These are phyloP conservation scores for Zaprionus ghesquierei DNA, from an alignment of 1,140 invertebrate species.

Conservation along the genomic window DNA sequence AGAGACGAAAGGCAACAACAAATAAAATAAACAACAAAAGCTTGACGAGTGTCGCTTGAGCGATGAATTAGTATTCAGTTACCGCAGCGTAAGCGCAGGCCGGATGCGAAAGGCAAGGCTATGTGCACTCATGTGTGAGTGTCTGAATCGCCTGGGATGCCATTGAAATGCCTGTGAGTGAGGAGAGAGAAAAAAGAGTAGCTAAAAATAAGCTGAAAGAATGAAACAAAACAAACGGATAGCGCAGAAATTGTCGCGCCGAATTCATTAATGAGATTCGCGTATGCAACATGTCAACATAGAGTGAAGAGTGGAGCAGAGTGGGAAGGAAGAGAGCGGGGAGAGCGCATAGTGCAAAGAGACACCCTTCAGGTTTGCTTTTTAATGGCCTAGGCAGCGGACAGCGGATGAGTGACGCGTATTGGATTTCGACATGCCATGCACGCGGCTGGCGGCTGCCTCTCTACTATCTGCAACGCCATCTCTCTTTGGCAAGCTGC, in stretches of 20 bases:
- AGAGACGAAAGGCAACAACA: constrained; percentile 2
- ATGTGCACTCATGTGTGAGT: not conserved
- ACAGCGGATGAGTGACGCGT: constrained; percentile 57
- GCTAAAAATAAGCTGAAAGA: constrained; percentile 61
- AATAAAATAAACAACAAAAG: constrained; percentile 63
- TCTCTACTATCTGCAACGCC: constrained; percentile 68
- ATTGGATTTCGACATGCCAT: constrained; percentile 77
- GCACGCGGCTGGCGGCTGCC: constrained; percentile 67
- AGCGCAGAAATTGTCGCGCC: constrained; percentile 54
- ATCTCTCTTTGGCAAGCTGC: constrained; percentile 48
- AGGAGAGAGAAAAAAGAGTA: constrained; percentile 10
- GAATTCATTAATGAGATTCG: constrained; percentile 74
- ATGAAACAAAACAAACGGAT: constrained; percentile 40
- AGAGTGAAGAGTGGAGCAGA: constrained; percentile 4
- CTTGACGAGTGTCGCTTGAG: constrained; percentile 57
- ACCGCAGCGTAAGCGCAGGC: constrained; percentile 66
- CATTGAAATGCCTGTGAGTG: constrained; percentile 32
- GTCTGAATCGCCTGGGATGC: not conserved
- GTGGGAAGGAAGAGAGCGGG: not conserved
- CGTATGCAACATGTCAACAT: constrained; percentile 62
- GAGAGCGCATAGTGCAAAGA: not conserved
- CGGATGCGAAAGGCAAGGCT: constrained; percentile 36
- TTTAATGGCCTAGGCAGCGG: constrained; percentile 45
- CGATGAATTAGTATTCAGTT: constrained; percentile 75
- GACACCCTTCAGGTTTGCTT: constrained; percentile 39